Percentiles rank a stretch among this genome's conserved stretches.
Conservation (phyloP, 2,113 vertebrate genomes). For the Mobula hypostoma region DNA sequence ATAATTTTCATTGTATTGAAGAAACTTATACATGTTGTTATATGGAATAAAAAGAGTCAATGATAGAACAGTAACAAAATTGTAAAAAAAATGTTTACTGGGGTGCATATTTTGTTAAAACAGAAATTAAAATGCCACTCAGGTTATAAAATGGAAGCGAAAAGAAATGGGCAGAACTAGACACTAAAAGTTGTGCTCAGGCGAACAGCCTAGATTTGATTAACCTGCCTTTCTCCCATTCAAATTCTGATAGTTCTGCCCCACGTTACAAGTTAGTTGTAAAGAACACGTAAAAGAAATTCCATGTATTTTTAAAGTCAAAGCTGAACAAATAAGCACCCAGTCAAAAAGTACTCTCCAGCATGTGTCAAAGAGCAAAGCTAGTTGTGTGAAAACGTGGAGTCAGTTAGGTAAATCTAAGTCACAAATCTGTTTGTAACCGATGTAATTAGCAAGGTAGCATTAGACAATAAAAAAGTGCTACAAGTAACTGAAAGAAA, state of each 20-base stretch:
- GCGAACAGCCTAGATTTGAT: not conserved
- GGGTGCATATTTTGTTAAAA: not conserved
- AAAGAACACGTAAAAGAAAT: not conserved
- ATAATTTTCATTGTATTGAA: not conserved
- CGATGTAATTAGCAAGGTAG: not conserved
- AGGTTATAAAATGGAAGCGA: not conserved
- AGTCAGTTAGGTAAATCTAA: not conserved
- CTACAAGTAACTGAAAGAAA: not conserved
- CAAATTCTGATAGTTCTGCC: not conserved
- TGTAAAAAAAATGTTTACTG: too few species aligned
- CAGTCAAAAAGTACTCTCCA: not conserved
- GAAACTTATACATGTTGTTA: not conserved
- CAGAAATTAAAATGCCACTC: not conserved
- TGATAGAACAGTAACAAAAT: not conserved
- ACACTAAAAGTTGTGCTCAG: not conserved
- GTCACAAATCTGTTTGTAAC: not conserved
- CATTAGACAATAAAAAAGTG: not conserved
- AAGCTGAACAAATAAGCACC: not conserved
- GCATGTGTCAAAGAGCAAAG: not conserved
- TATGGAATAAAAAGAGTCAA: not conserved
- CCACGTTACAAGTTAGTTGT: not conserved
- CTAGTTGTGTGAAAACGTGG: not conserved
- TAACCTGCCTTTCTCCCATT: not conserved
- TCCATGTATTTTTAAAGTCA: not conserved
- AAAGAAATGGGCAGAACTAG: not conserved